Conservation (phyloP, 1,140 invertebrate species). For the Chrysoperla carnea region DNA sequence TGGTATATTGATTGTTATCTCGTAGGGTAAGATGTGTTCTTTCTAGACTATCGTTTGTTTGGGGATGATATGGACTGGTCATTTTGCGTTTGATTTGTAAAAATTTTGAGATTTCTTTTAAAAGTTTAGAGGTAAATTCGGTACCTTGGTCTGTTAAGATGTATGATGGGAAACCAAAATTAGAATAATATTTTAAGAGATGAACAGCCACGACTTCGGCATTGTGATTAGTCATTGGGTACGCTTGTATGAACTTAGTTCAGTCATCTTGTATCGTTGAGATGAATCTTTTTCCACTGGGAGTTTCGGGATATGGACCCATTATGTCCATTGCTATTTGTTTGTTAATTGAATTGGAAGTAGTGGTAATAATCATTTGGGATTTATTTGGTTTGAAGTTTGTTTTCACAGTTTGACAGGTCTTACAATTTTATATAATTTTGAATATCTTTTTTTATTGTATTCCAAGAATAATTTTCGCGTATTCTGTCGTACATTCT, state of each 20-base stretch:
- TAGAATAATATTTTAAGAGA: slow-evolving; percentile 8
- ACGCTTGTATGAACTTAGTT: slow-evolving; percentile 13
- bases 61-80: slow-evolving; percentile 13
- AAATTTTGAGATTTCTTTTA: slow-evolving; percentile 11
- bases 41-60: slow-evolving; percentile 18
- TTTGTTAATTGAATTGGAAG: slow-evolving; percentile 8
- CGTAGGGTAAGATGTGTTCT: slow-evolving; percentile 14
- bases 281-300: slow-evolving; percentile 13
- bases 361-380: slow-evolving; percentile 10
- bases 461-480: no score
- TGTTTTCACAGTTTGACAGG: slow-evolving; percentile 4
- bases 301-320: no score
- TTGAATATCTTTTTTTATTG: slow-evolving; percentile 3
- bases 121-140: slow-evolving; percentile 12
- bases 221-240: slow-evolving; percentile 14
- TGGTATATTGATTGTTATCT: slow-evolving; percentile 4
- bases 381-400: slow-evolving; percentile 4
- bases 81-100: slow-evolving; percentile 13
- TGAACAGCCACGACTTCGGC: slow-evolving; percentile 12
- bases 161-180: slow-evolving; percentile 16
- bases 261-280: slow-evolving; percentile 13
- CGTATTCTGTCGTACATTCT: no score
- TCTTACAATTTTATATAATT: neutral
- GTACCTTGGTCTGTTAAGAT: slow-evolving; percentile 18
- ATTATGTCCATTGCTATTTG: slow-evolving; percentile 11